Base-by-base conservation (phyloP, 2,888 invertebrate species). In the Saturnia pavonia region DNA sequence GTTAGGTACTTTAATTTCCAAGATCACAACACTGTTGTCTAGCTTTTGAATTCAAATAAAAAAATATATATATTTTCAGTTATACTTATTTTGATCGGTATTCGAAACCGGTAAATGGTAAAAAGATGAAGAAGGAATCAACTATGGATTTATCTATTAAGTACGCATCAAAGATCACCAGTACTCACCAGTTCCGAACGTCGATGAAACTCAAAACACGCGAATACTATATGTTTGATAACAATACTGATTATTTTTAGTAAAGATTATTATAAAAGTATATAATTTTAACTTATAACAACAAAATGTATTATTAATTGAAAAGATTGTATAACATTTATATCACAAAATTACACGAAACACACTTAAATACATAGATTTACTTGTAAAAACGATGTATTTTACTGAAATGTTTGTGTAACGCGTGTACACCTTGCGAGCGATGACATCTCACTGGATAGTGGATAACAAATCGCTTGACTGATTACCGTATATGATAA, bases 401-500 rank as follows among this genome's bases (percentile, higher is more conserved):
- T 34, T 34, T 40, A 40, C 19, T n/a, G 19, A 19, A 14, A 19
- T 40, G 6, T 40, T 65, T n/a, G 25, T 0, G 9, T 19, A 40
- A 65, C 19, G 40, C 65, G 65, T n/a, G 9, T 16, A 40, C 19
- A 65, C 40, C 11, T 16, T 2, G 9, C 40, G 11, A 65, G n/a
- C 40, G 34, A n/a, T 65, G 34, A 19, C 40, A 65, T 40, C 65
- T 34, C n/a, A 65, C 65, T 65, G 65, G 34, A n/a, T 65, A 19
- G 40, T 65, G 65, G 34, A n/a, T 65, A 19, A 65, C 25, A 60
- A 27, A 25, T 60, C 25, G 65, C 34, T n/a, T 65, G 65, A 65
- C 65, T 40, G 65, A 65, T 65, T 65, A 65, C n/a, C 9, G 65
- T 40, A 65, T 65, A 40, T 65, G 65, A 65, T 40, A 65, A 60